These are phyloP conservation scores for Coracias cyanogaster DNA, from an alignment of 2,797 vertebrate species.

Conservation along the genomic window DNA sequence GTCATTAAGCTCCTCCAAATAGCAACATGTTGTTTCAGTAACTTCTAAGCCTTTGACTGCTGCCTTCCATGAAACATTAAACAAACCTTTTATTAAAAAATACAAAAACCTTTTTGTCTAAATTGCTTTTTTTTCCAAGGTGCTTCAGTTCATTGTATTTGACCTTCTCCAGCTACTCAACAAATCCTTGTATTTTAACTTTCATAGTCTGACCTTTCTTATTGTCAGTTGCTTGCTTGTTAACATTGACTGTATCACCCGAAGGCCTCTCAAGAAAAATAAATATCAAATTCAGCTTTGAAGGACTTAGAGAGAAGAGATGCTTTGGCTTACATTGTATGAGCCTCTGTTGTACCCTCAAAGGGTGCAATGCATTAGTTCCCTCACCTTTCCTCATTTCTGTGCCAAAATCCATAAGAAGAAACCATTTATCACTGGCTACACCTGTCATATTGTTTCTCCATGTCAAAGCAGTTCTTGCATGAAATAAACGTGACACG, in stretches of 20 bases:
- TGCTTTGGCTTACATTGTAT: not conserved
- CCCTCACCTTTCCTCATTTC: not conserved
- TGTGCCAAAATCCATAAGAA: not conserved
- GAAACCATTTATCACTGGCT: not conserved
- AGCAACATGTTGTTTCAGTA: not conserved
- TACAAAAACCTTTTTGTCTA: not conserved
- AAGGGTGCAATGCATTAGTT: not conserved
- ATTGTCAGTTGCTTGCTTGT: not conserved
- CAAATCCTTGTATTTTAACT: slow-evolving; percentile 23
- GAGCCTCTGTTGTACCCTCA: not conserved
- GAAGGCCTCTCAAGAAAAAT: not conserved
- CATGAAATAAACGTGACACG: not conserved
- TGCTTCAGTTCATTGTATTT: not conserved
- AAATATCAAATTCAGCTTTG: not conserved
- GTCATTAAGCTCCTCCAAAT: not conserved
- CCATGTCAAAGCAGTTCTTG: not conserved
- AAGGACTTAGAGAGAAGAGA: not conserved
- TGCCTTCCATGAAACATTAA: not conserved
- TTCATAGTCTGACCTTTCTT: slow-evolving; percentile 40
- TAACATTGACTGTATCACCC: not conserved
- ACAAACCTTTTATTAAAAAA: not conserved
- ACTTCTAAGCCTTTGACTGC: not conserved
- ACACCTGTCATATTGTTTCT: not conserved
- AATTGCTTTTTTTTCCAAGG: not conserved
- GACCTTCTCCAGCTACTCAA: slow-evolving; percentile 15